Evolutionary conservation across 2,113 vertebrate species (phyloP).

Genomic region (Notarius lentiginosus): DNA sequence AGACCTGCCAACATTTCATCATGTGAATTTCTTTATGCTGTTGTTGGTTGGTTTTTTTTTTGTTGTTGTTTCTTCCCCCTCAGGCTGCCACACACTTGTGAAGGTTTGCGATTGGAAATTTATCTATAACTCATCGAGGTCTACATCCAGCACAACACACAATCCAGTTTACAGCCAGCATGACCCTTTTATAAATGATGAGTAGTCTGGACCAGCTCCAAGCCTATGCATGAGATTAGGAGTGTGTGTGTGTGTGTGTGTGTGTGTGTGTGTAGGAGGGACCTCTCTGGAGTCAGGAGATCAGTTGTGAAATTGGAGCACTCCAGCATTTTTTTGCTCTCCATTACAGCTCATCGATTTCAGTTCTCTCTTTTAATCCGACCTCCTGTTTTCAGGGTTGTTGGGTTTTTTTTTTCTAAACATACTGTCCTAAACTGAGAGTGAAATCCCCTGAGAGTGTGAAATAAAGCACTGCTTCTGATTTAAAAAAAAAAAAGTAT

Average conservation of each 20-base stretch:
- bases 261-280: conserved; percentile 23
- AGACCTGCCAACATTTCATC: not conserved
- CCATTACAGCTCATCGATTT: conserved; percentile 55
- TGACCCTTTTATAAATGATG: conserved; percentile 50
- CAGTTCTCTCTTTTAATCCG: conserved; percentile 46
- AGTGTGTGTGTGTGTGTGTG: conserved; percentile 32
- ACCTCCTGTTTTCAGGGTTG: conserved; percentile 34
- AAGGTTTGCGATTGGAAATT: not conserved
- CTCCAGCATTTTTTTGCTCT: conserved; percentile 37
- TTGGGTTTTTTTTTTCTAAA: conserved; percentile 21
- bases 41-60: too few relatives aligned
- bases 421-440: conserved; percentile 46
- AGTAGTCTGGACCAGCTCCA: conserved; percentile 48
- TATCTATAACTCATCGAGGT: not conserved
- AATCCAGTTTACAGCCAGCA: conserved; percentile 45
- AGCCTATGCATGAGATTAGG: conserved; percentile 45
- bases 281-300: conserved; percentile 32
- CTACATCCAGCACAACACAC: conserved; percentile 2
- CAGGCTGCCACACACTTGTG: not conserved
- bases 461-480: conserved; percentile 40
- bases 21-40: too few relatives aligned
- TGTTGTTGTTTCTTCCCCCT: too few relatives aligned
- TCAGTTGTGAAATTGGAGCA: conserved; percentile 53
- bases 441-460: conserved; percentile 50
- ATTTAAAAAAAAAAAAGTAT: not conserved